phyloP scores from a whole-genome alignment of 2,113 vertebrate species.

The Tachycineta bicolor region DNA sequence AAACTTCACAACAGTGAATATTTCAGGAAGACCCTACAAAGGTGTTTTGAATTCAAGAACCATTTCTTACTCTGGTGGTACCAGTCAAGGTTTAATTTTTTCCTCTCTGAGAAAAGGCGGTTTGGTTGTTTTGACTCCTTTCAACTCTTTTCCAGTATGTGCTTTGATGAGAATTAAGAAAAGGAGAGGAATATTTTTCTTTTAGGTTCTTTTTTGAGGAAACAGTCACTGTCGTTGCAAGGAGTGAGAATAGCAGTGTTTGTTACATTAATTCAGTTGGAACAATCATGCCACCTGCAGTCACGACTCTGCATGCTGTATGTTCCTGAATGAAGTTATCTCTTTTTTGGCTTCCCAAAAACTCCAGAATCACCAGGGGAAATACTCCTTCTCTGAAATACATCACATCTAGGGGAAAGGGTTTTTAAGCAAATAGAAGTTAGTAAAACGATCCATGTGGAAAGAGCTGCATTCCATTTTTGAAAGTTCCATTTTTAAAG shows the following conservation, averaged over 20 bases:
- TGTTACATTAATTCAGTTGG: conserved; percentile 26
- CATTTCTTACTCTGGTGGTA: background rate
- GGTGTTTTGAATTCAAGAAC: background rate
- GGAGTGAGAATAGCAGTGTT: background rate
- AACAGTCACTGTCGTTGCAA: background rate
- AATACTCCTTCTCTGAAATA: background rate
- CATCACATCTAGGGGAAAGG: background rate
- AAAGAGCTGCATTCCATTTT: background rate
- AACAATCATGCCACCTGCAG: conserved; percentile 67
- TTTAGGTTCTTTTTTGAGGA: background rate
- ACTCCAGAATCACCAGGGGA: background rate
- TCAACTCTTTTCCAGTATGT: fast-evolving
- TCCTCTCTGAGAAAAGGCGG: background rate
- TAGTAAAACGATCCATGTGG: fast-evolving
- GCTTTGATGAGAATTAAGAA: background rate
- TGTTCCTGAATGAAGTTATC: background rate
- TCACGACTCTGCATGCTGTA: background rate
- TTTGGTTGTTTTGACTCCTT: background rate
- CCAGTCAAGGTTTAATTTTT: background rate
- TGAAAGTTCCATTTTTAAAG: background rate
- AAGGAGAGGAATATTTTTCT: background rate
- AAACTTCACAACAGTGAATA: background rate
- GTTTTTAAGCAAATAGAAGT: background rate
- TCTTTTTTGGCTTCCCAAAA: background rate
- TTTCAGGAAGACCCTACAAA: background rate